Conservation (phyloP, 2,797 vertebrate genomes). For the Phoebastria nigripes region DNA sequence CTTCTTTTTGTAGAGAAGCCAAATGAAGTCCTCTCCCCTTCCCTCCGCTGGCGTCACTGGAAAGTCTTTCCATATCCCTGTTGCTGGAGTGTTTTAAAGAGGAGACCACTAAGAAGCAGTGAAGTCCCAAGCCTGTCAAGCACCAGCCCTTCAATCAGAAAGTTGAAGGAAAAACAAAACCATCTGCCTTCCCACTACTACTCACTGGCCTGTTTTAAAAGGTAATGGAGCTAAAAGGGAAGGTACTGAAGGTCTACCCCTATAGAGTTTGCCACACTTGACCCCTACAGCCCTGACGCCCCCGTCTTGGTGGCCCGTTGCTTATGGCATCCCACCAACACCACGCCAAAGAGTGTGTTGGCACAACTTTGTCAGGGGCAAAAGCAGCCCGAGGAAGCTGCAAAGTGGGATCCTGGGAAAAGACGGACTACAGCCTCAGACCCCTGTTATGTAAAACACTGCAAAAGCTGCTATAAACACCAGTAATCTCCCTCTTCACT, state of each 20-base stretch:
- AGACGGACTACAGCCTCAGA: not conserved
- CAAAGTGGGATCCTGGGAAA: not conserved
- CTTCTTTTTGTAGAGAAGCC: not conserved
- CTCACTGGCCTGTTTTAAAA: not conserved
- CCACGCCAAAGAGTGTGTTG: not conserved
- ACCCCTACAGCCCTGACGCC: not conserved
- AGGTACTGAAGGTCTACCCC: not conserved
- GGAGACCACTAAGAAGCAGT: not conserved
- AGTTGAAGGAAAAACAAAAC: not conserved
- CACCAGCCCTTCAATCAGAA: not conserved
- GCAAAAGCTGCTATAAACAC: fast-evolving
- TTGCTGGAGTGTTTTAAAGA: not conserved
- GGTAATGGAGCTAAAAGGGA: not conserved
- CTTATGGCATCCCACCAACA: not conserved
- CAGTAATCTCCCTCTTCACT: not conserved
- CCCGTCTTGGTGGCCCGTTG: not conserved
- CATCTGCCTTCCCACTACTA: not conserved
- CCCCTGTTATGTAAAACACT: not conserved
- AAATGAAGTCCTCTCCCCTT: not conserved
- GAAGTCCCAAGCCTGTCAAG: not conserved
- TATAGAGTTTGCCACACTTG: not conserved
- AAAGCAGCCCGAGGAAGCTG: not conserved
- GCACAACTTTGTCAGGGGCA: not conserved
- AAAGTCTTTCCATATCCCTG: not conserved
- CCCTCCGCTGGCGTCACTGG: not conserved